Conservation (phyloP, 2,113 vertebrate species). For the Bubo scandiacus region DNA sequence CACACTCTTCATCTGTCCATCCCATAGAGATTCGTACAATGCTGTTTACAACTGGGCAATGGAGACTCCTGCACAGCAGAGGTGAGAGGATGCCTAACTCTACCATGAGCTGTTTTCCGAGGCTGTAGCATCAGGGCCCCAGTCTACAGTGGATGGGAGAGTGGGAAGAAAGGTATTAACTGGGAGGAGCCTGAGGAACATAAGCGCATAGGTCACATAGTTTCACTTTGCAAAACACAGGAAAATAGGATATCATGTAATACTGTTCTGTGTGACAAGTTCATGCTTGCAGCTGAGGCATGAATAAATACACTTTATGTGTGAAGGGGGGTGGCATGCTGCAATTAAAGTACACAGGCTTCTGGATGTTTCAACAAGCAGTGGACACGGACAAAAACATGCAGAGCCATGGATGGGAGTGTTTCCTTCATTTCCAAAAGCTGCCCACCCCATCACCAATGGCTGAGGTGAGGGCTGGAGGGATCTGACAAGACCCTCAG, state of each 20-base stretch:
- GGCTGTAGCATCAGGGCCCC: neutral
- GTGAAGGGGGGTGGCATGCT: neutral
- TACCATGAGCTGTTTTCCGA: fast-evolving
- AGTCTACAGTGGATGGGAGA: neutral
- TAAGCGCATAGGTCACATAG: neutral
- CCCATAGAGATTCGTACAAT: neutral
- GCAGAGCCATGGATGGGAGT: neutral
- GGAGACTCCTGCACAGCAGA: neutral
- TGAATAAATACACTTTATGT: neutral
- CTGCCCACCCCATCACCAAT: neutral
- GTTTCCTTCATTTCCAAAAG: neutral
- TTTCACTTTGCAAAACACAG: neutral
- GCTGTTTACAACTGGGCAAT: neutral
- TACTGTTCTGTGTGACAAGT: neutral
- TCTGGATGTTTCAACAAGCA: neutral
- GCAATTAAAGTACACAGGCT: neutral
- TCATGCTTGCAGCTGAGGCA: neutral
- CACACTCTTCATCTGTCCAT: neutral
- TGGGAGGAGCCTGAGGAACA: neutral
- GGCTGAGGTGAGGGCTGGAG: neutral
- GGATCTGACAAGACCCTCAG: neutral
- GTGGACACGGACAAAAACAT: neutral
- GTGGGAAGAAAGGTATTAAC: neutral
- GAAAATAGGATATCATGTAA: neutral
- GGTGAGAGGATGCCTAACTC: neutral